Conservation (phyloP, 1,140 invertebrate species). For the Drosophila takahashii region DNA sequence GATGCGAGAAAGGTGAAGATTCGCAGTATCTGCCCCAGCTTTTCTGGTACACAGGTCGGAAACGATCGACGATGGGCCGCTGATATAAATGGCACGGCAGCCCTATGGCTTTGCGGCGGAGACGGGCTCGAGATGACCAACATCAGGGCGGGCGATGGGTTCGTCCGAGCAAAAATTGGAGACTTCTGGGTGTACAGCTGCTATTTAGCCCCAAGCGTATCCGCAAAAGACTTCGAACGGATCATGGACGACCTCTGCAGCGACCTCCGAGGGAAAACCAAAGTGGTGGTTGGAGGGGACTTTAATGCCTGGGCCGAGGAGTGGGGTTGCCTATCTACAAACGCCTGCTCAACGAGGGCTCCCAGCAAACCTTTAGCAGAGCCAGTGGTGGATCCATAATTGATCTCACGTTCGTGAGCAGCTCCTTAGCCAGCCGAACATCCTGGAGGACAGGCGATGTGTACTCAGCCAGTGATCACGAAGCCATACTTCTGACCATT, state of each 20-base stretch:
- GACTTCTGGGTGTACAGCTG: not conserved
- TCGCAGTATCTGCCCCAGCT: no score
- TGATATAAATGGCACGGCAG: not conserved
- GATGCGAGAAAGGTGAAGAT: no score
- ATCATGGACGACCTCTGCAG: not conserved
- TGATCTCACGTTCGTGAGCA: not conserved
- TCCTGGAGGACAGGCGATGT: no score
- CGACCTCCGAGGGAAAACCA: not conserved
- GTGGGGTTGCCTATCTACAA: not conserved
- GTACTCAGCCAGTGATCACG: no score
- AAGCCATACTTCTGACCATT: no score
- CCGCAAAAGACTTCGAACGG: not conserved
- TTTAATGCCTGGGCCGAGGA: slow-evolving; percentile 2
- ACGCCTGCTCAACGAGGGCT: not conserved
- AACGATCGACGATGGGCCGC: not conserved
- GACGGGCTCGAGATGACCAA: not conserved
- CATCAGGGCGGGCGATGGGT: not conserved
- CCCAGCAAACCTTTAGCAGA: not conserved
- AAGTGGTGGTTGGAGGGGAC: not conserved
- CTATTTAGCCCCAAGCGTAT: not conserved
- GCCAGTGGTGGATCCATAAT: not conserved
- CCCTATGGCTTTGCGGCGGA: not conserved
- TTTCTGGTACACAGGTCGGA: not conserved
- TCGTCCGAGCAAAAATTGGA: not conserved
- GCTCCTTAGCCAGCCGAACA: no score